Evolutionary conservation across 2,797 vertebrate genomes (phyloP), one percentile per base, ranked within the genome.

Genomic region (Pempheris klunzingeri): DNA sequence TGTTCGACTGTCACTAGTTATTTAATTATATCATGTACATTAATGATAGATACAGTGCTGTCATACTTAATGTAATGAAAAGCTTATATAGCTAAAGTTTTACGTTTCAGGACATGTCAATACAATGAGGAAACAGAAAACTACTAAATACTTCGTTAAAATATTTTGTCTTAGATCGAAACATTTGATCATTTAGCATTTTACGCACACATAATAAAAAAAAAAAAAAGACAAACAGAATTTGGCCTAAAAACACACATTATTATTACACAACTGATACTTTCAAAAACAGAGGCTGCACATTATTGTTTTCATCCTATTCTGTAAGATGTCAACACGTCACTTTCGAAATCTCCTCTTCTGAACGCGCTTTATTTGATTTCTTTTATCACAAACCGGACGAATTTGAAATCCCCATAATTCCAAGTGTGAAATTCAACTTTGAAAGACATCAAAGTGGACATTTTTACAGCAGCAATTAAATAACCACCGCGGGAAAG

Each of bases 381-480:
- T 41, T 18, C 5, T 5, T 38, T 26, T 1, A 34, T 39, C 7
- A 28, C 3, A 57, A 69, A 24, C n/a, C 3, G 41, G 3, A 30
- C 34, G 3, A 17, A 30, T 11, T 26, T 24, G 6, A 66, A 81
- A 62, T 20, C 50, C 7, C 2, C 5, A 1, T 1, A 3, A 5
- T 5, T 32, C 1, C n/a, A 17, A 12, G 1, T 20, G 5, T 11
- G n/a, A 61, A 68, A 22, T 52, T 12, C 2, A 43, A 17, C 2
- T 6, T 12, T 12, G 3, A 36, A 24, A 32, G 3, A 22, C 0
- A 11, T 2, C 1, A 22, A 15, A 20, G 5, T 2, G 30, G 2
- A 38, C 6, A 2, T 50, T 28, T n/a, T 28, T 28, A 43, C 24
- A 73, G 7, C 10, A 12, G 4, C 5, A 4, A 22, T 5, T 9